Evolutionary conservation across 2,797 vertebrate genomes (phyloP), one percentile per base, ranked within the genome.

Genomic region (Semotilus atromaculatus): DNA sequence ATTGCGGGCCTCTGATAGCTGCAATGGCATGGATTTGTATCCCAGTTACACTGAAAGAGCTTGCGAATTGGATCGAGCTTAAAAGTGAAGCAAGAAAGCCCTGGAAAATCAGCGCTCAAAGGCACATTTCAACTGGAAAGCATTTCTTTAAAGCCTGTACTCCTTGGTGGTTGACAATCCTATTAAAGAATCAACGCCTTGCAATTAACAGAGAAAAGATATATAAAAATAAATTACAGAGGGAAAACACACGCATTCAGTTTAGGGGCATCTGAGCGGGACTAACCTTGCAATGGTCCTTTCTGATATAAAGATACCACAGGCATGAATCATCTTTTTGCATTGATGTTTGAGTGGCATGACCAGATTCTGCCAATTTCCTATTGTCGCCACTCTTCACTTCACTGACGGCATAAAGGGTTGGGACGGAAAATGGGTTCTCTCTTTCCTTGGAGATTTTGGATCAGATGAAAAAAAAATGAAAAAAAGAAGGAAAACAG

Each of bases 71-170:
- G 94, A 95, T 94, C 92, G 91, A 94, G 93, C 93, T 95, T 96
- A 93, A 95, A 96, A 95, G 95, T 95, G 94, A 94, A 95, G 93
- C 93, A 93, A 93, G 91, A 95, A 96, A 95, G 94, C 95, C 92
- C 93, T 95, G 94, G 94, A 96, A 95, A 96, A 96, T 96, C 93
- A 90, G 91, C 77, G 93, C 94, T 95, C 93, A 95, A 95, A 95
- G 94, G 94, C 94, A 95, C 92, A 95, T 95, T 94, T 96, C 92
- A 93, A 94, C 93, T 94, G 93, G 93, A 96, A 95, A 94, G 93
- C 93, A 83, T 94, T 95, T 92, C 93, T 94, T 95, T 95, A 94
- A 94, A 96, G 94, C 94, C 94, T 94, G 93, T 94, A 92, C 90
- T 95, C 92, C 90, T 93, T 92, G 92, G 92, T 93, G 87, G 91